Conservation (phyloP, 2,888 invertebrate genomes). For the Aphodius sticticus region DNA sequence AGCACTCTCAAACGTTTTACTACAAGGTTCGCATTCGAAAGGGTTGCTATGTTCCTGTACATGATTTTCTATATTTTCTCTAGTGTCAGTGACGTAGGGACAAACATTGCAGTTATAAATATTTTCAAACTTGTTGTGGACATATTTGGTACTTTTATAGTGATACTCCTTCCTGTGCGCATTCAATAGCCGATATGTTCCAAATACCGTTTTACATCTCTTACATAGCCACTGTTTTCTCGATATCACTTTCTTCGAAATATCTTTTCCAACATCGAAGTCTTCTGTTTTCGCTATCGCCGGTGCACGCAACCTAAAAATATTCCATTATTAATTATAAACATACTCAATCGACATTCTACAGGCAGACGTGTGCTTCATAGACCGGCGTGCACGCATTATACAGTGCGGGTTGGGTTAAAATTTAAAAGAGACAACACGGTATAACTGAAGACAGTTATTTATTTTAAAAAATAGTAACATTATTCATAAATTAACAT, state of each 20-base stretch:
- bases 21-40: constrained; percentile 31
- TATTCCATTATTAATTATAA: constrained; percentile 5
- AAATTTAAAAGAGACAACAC: too few species aligned
- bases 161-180: constrained; percentile 62
- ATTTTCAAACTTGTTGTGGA: constrained; percentile 49
- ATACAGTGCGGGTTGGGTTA: too few species aligned
- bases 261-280: too few species aligned
- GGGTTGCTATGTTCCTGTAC: constrained; percentile 39
- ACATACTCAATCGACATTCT: too few species aligned
- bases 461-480: too few species aligned
- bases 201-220: constrained; percentile 62
- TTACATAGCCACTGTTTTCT: constrained; percentile 61
- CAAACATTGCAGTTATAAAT: constrained; percentile 42
- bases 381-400: too few species aligned
- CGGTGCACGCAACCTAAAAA: not conserved
- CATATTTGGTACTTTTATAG: constrained; percentile 38
- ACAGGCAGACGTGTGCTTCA: too few species aligned
- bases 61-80: constrained; percentile 41
- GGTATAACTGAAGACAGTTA: too few species aligned
- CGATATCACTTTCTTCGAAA: not conserved
- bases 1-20: constrained; percentile 39
- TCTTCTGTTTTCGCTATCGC: not conserved
- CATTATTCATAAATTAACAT: too few species aligned
- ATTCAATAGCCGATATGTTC: constrained; percentile 63
- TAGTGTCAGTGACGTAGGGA: constrained; percentile 32